Conservation (phyloP, 2,888 invertebrate genomes). For the Pachydiplax longipennis region DNA sequence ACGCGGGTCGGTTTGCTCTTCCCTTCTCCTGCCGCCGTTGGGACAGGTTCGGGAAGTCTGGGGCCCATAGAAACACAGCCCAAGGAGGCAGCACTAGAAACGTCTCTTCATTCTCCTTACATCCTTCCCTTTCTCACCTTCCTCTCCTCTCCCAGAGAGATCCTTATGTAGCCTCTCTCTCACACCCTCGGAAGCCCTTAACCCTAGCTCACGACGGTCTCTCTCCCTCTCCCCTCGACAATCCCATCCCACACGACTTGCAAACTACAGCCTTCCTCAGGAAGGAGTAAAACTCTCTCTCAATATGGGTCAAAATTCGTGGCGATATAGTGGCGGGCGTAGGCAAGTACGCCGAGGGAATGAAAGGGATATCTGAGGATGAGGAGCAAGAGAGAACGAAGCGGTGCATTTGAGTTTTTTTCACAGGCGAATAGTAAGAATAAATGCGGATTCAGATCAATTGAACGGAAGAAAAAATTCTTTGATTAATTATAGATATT, state of each 20-base stretch:
- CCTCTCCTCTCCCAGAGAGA: neutral
- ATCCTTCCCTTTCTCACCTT: neutral
- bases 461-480: too few relatives aligned
- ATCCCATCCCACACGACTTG: neutral
- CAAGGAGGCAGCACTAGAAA: neutral
- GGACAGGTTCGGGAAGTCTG: slow-evolving; percentile 41
- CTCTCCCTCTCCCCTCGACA: neutral
- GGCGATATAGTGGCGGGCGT: neutral
- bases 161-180: neutral
- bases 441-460: too few relatives aligned
- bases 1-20: slow-evolving; percentile 34
- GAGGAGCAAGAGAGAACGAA: too few relatives aligned
- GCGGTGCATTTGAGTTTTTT: too few relatives aligned
- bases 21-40: neutral
- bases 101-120: neutral
- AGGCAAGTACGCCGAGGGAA: too few relatives aligned
- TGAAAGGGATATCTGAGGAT: too few relatives aligned
- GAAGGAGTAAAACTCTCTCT: neutral
- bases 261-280: neutral
- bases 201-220: neutral
- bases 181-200: neutral
- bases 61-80: slow-evolving; percentile 18
- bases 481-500: too few relatives aligned
- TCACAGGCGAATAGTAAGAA: too few relatives aligned
- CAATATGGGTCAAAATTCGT: neutral